These are phyloP conservation scores for Myotis vivesi DNA, from an alignment of 2,797 vertebrate species.

Conservation along the genomic window DNA sequence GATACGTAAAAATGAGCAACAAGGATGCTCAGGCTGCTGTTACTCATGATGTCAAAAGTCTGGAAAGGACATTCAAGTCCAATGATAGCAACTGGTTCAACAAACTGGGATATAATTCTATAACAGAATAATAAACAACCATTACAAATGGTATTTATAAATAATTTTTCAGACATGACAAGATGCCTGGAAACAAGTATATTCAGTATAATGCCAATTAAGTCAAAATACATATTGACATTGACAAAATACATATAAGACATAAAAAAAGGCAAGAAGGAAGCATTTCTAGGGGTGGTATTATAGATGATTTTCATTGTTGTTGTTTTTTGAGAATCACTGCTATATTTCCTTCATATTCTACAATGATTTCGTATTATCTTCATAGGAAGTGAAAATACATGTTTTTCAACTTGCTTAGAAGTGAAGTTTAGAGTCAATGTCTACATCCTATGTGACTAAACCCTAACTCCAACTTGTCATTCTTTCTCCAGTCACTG, in stretches of 20 bases:
- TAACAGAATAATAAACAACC: not conserved
- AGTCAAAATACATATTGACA: not conserved
- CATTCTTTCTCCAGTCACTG: not conserved
- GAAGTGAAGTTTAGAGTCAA: not conserved
- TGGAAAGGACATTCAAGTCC: not conserved
- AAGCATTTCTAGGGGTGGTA: not conserved
- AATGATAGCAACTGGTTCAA: not conserved
- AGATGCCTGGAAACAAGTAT: not conserved
- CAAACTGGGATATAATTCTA: not conserved
- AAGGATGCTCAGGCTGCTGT: not conserved
- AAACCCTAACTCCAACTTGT: not conserved
- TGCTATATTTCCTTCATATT: not conserved
- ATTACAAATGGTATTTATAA: constrained; percentile 34
- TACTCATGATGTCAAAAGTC: not conserved
- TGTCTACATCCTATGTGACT: not conserved
- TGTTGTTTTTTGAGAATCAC: not conserved
- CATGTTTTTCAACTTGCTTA: constrained; percentile 17
- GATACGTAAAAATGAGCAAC: not conserved
- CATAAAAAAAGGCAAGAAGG: not conserved
- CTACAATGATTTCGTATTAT: not conserved
- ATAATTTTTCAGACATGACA: not conserved
- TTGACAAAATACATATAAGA: not conserved
- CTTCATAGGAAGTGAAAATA: constrained; percentile 12
- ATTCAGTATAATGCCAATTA: not conserved
- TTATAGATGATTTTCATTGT: not conserved